These are phyloP conservation scores for Noctua janthina DNA, from an alignment of 2,888 invertebrate genomes.

Conservation along the genomic window DNA sequence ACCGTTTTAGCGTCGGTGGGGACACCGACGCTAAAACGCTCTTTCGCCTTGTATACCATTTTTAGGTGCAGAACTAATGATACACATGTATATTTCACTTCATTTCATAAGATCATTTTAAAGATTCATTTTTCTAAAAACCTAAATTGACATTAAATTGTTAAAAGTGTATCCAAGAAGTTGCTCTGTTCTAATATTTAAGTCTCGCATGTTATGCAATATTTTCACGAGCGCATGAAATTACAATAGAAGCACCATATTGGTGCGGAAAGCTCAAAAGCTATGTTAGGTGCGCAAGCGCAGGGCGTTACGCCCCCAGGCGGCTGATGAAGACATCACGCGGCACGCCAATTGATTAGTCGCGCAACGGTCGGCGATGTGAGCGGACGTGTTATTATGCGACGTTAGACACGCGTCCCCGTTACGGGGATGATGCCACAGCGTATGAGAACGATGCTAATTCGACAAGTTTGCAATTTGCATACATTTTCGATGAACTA, in stretches of 20 bases:
- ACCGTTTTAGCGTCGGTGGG: too few species aligned
- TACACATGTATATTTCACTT: neutral
- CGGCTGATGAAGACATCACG: constrained; percentile 90
- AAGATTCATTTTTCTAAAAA: neutral
- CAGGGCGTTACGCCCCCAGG: constrained; percentile 88
- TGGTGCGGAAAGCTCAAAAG: constrained; percentile 66
- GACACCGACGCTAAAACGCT: too few species aligned
- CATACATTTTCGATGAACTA: constrained; percentile 59
- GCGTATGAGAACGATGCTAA: constrained; percentile 67
- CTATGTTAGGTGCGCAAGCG: constrained; percentile 76
- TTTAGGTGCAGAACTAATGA: neutral
- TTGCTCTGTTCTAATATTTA: constrained; percentile 6
- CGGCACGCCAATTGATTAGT: constrained; percentile 89
- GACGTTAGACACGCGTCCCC: constrained; percentile 87
- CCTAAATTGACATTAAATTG: neutral
- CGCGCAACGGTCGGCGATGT: constrained; percentile 85
- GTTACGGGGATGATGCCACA: constrained; percentile 71
- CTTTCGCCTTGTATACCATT: too few species aligned
- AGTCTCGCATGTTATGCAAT: constrained; percentile 45
- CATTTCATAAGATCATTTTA: neutral
- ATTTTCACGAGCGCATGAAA: constrained; percentile 64
- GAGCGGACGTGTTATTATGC: constrained; percentile 87
- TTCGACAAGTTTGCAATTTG: constrained; percentile 65
- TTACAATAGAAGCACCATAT: constrained; percentile 66
- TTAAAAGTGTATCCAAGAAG: neutral